Base-by-base conservation (phyloP, 2,888 invertebrate species). In the Caenorhabditis sp. region DNA sequence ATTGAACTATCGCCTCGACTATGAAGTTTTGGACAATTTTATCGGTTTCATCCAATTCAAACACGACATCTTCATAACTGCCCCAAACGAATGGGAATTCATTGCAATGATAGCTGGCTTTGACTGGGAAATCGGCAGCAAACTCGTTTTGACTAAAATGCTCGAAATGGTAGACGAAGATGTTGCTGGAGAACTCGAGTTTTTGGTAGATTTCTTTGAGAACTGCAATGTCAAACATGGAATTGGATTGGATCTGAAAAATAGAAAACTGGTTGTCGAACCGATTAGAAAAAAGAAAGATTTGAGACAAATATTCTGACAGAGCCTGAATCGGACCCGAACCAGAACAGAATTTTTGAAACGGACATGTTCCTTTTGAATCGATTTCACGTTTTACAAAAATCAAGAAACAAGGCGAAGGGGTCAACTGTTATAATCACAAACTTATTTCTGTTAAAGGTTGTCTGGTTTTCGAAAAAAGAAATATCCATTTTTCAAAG, bases 71-170 rank as follows among this genome's bases (percentile, higher is more conserved):
- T 53, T 65, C 61, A 54, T 65, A 72, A n/a, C 61, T 53, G 3
- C 59, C 59, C 72, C 72, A 72, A 36, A 72, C 36, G 25, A 61
- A 72, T 14, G 72, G 72, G 31, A 68, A 67, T 43, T 72, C 72
- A 4, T 68, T 61, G 36, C 67, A 72, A 36, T 72, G 67, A 65
- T 72, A 72, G 1, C 67, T 64, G 23, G 27, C 38, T 38, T 68
- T 52, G 1, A 72, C 61, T 17, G 72, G 72, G 14, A 67, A 72
- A 27, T 62, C 36, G 20, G 14, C 10, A 38, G 67, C 64, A 54
- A 72, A 72, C 58, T 72, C 58, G 1, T 67, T 64, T 0, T 58
- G 49, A 59, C 65, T 72, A 31, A 65, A 67, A 36, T 72, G 67
- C 7, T 62, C 53, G 23, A 72, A 72, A 52, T 72, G 59, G 61